These are phyloP conservation scores for Meandrusa payeni DNA, from an alignment of 2,888 invertebrate genomes.

Conservation along the genomic window DNA sequence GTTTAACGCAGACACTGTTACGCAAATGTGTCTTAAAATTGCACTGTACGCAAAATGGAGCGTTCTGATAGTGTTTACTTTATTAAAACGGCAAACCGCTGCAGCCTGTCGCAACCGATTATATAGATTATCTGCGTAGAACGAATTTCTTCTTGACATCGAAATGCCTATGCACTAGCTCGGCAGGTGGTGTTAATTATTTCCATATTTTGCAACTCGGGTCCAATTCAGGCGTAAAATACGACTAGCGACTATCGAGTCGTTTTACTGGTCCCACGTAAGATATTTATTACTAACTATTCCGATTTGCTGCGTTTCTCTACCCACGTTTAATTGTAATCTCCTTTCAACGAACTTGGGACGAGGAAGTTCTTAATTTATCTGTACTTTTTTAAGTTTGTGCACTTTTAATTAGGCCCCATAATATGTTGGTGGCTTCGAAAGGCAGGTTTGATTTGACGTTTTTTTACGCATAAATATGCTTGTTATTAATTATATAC, in stretches of 20 bases:
- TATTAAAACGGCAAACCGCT: constrained; percentile 38
- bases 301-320: constrained; percentile 19
- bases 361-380: no score
- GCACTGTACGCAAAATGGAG: constrained; percentile 34
- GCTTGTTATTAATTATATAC: no score
- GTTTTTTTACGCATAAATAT: no score
- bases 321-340: constrained; percentile 12
- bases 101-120: constrained; percentile 38
- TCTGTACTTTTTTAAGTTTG: no score
- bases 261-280: constrained; percentile 12
- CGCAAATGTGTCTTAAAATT: constrained; percentile 41
- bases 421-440: no score
- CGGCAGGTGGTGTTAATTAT: constrained; percentile 25
- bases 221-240: constrained; percentile 26
- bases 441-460: no score
- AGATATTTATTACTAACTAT: constrained; percentile 18
- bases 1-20: constrained; percentile 32
- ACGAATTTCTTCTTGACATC: constrained; percentile 38
- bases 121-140: constrained; percentile 32
- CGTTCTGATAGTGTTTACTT: constrained; percentile 39
- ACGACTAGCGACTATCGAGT: constrained; percentile 19
- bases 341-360: no score
- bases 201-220: constrained; percentile 30
- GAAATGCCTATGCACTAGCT: constrained; percentile 26
- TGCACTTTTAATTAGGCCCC: no score